Evolutionary conservation across 2,888 invertebrate species (phyloP).

Genomic region (Metalampra italica): DNA sequence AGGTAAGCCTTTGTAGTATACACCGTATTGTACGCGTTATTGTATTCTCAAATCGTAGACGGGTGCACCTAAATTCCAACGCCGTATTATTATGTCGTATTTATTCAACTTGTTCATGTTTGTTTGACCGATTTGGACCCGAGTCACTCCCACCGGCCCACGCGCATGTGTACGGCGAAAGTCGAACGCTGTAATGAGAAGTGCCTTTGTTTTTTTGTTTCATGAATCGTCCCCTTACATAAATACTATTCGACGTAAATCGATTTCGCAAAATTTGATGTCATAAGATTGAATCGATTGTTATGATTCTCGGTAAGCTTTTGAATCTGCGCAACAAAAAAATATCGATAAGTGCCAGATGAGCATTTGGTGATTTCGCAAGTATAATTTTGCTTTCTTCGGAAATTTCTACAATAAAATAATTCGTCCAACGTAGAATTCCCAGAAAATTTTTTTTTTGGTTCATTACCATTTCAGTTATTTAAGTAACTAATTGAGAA

Average conservation of each 20-base stretch:
- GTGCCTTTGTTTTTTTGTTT: conserved; percentile 39
- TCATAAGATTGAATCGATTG: conserved; percentile 38
- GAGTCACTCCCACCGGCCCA: conserved; percentile 48
- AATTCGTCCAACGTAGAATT: too few relatives aligned
- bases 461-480: too few relatives aligned
- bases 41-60: background rate
- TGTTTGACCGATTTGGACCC: conserved; percentile 51
- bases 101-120: conserved; percentile 65
- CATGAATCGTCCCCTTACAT: conserved; percentile 29
- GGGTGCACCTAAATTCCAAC: background rate
- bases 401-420: too few relatives aligned
- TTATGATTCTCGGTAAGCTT: conserved; percentile 25
- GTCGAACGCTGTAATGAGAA: conserved; percentile 33
- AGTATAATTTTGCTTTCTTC: too few relatives aligned
- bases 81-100: conserved; percentile 15
- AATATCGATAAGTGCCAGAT: background rate
- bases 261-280: conserved; percentile 38
- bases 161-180: conserved; percentile 34
- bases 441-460: too few relatives aligned
- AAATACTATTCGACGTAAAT: conserved; percentile 22
- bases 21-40: too few relatives aligned
- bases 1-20: too few relatives aligned
- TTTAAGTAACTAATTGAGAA: too few relatives aligned
- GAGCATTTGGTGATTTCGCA: background rate
- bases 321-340: background rate